phyloP scores from a whole-genome alignment of 2,888 invertebrate species.

The Nasonovia ribisnigri region DNA sequence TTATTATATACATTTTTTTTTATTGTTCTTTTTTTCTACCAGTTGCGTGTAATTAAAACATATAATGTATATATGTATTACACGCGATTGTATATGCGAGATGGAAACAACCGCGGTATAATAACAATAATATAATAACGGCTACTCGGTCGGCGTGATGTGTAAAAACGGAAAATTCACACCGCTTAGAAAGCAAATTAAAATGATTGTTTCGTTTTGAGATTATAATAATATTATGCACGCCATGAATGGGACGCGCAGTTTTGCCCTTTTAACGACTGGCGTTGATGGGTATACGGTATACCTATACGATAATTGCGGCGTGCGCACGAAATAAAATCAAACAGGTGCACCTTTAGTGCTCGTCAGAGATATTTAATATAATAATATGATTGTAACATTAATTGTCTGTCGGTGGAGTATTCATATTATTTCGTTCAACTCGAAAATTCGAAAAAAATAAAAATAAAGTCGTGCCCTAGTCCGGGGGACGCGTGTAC shows the following conservation, averaged over 20 bases:
- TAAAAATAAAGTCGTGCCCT: neutral
- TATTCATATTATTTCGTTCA: neutral
- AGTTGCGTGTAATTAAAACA: neutral
- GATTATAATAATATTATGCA: neutral
- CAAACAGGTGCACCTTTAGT: neutral
- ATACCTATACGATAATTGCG: neutral
- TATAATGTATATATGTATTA: neutral
- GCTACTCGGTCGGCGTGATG: neutral
- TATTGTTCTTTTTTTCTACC: constrained; percentile 3
- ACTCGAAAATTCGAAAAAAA: neutral
- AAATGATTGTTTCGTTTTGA: constrained; percentile 26
- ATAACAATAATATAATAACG: neutral
- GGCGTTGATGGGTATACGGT: neutral
- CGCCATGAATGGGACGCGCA: neutral
- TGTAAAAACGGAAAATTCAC: constrained; percentile 39
- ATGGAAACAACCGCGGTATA: neutral
- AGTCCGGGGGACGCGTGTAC: neutral
- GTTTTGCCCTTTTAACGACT: neutral
- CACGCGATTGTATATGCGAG: neutral
- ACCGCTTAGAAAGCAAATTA: constrained; percentile 56
- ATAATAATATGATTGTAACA: neutral
- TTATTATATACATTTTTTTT: neutral
- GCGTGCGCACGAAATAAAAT: neutral
- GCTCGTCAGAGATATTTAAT: neutral
- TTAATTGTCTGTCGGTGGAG: neutral